Conservation (phyloP, 2,113 vertebrate species). For the Struthio camelus region DNA sequence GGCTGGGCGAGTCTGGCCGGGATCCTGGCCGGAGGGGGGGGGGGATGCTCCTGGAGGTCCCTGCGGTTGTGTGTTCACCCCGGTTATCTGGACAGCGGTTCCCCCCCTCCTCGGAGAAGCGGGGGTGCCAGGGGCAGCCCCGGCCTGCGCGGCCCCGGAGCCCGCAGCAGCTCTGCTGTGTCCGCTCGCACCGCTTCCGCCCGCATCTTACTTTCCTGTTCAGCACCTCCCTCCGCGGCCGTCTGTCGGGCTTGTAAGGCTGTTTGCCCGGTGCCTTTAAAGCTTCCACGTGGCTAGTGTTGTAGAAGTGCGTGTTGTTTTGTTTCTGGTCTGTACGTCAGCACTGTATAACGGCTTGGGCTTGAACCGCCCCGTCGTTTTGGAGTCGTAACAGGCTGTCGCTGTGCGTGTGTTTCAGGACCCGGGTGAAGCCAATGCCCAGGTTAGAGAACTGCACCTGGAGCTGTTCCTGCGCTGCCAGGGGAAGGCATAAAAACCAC, state of each 20-base stretch:
- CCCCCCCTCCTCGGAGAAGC: too few species aligned
- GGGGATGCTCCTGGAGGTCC: too few species aligned
- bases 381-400: background rate
- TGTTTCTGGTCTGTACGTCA: too few species aligned
- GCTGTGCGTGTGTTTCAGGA: background rate
- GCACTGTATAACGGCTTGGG: too few species aligned
- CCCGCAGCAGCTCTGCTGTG: background rate
- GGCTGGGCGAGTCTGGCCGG: background rate
- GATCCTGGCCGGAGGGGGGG: background rate
- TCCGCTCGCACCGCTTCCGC: background rate
- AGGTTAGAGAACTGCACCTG: slow-evolving; percentile 84
- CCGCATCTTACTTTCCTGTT: background rate
- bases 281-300: background rate
- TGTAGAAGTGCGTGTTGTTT: background rate
- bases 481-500: slow-evolving; percentile 68
- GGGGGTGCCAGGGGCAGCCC: too few species aligned
- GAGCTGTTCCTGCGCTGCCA: slow-evolving; percentile 82
- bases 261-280: too few species aligned
- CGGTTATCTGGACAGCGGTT: too few species aligned
- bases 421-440: slow-evolving; percentile 80
- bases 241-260: background rate
- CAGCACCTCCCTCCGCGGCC: too few species aligned
- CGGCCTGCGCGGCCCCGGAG: background rate
- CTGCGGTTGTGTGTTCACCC: too few species aligned
- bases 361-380: background rate